Conservation (phyloP, 2,113 vertebrate species). For the Sakesphorus luctuosus region DNA sequence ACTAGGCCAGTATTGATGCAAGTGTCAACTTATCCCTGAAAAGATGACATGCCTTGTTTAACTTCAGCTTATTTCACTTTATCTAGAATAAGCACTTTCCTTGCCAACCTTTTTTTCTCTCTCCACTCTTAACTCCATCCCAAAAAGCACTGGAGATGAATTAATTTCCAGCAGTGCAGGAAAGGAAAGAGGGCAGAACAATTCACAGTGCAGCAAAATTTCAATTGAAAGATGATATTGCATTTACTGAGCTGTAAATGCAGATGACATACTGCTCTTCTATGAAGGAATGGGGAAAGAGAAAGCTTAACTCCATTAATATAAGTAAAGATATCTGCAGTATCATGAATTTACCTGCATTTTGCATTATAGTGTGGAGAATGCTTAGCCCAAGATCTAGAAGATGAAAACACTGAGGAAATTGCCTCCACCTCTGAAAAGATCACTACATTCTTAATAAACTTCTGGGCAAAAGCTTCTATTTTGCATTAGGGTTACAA, state of each 20-base stretch:
- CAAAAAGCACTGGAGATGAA: neutral
- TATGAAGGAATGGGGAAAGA: neutral
- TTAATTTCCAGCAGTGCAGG: neutral
- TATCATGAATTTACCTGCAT: neutral
- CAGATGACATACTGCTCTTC: neutral
- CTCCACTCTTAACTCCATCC: neutral
- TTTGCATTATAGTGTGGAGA: neutral
- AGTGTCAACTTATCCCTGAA: neutral
- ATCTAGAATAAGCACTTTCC: neutral
- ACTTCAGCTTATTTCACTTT: neutral
- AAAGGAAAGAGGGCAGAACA: constrained; percentile 11
- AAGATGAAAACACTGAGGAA: neutral
- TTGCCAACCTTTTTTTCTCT: neutral
- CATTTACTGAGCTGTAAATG: neutral
- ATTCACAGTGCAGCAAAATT: neutral
- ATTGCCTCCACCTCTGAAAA: neutral
- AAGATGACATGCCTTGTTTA: neutral
- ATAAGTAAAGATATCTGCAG: neutral
- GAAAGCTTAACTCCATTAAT: neutral
- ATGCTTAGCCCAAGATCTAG: neutral
- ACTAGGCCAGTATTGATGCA: fast-evolving
- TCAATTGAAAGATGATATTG: neutral
- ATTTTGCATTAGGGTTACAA: neutral
- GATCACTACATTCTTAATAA: neutral
- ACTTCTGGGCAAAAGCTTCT: neutral